phyloP scores from a whole-genome alignment of 2,888 invertebrate genomes.

The Ceramica pisi region DNA sequence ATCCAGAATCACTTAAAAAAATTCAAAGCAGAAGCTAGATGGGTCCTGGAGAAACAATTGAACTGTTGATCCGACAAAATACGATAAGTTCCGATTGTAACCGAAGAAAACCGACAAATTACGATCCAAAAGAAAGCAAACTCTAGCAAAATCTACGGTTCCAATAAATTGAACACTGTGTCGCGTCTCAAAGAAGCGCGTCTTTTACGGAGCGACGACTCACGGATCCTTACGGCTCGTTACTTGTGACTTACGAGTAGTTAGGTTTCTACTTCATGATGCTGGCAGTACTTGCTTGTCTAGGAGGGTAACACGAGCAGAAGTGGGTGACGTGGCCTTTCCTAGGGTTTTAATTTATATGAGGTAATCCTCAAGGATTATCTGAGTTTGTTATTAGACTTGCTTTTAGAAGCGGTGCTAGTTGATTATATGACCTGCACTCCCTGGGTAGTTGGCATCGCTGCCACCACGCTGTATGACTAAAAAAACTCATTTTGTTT shows the following conservation, averaged over 20 bases:
- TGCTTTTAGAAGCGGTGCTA: not conserved
- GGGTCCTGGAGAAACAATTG: not conserved
- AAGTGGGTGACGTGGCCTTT: not conserved
- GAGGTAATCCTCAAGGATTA: not conserved
- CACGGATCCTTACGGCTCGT: constrained; percentile 7
- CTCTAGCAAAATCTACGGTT: not conserved
- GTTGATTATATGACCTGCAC: too few relatives aligned
- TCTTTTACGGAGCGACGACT: not conserved
- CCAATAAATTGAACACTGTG: constrained; percentile 7
- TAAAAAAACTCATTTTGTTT: too few relatives aligned
- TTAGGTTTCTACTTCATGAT: constrained; percentile 20
- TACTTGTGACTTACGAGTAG: constrained; percentile 3
- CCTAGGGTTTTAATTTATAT: constrained; percentile 17
- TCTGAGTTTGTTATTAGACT: not conserved
- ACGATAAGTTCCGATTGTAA: not conserved
- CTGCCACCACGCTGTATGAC: too few relatives aligned
- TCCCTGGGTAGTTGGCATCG: too few relatives aligned
- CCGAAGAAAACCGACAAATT: not conserved
- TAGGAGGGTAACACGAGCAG: constrained; percentile 11
- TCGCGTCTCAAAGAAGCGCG: not conserved
- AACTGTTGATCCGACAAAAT: not conserved
- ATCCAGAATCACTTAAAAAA: not conserved
- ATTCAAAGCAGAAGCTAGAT: not conserved
- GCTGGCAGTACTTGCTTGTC: not conserved
- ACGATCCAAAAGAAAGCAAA: not conserved